These are phyloP conservation scores for Callosobruchus maculatus DNA, from an alignment of 2,888 invertebrate genomes.

Conservation along the genomic window DNA sequence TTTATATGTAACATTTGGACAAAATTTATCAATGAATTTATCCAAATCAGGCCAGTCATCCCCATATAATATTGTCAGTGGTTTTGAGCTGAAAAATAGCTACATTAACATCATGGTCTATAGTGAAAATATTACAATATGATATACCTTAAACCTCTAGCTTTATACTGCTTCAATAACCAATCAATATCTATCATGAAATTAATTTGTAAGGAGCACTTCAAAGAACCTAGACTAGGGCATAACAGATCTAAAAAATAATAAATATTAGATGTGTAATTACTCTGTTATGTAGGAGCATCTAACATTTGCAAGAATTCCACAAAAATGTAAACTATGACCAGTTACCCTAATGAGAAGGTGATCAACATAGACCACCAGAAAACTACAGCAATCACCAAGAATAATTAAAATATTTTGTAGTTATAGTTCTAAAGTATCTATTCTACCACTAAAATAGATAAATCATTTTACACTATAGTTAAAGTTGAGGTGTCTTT, in stretches of 20 bases:
- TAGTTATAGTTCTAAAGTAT: no score
- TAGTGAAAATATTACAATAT: constrained; percentile 5
- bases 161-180: constrained; percentile 81
- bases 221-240: constrained; percentile 69
- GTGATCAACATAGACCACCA: no score
- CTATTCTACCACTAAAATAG: no score
- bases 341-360: no score
- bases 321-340: no score
- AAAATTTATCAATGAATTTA: constrained; percentile 52
- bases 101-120: neutral
- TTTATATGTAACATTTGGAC: constrained; percentile 63
- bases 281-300: no score
- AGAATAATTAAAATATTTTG: no score
- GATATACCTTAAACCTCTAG: constrained; percentile 66
- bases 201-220: constrained; percentile 80
- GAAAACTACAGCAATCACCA: no score
- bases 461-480: no score
- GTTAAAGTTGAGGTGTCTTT: no score
- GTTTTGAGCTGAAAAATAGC: constrained; percentile 56
- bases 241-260: constrained; percentile 68
- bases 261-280: no score
- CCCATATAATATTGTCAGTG: constrained; percentile 74
- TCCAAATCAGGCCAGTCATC: constrained; percentile 55
- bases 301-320: no score
- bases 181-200: constrained; percentile 91